Base-by-base conservation (phyloP, 2,797 vertebrate species). In the Podarcis lilfordi region DNA sequence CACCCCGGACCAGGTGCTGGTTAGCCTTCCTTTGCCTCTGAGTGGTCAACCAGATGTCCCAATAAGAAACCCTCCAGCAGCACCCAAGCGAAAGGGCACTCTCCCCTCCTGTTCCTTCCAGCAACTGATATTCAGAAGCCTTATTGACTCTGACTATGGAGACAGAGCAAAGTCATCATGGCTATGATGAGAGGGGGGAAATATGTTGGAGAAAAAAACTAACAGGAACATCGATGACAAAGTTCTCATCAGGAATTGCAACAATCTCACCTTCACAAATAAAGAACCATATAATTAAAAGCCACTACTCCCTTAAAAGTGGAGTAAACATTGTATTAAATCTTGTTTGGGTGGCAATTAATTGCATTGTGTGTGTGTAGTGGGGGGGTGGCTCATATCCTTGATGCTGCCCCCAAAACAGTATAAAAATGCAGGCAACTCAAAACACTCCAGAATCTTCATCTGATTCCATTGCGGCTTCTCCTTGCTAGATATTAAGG, bases 261-360 rank as follows among this genome's bases (percentile, higher is more conserved):
- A 78, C 75, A 84, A 13, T 17, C 45, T n/a, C 66, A 32, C 27
- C 87, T 43, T 55, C 64, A n/a, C 35, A 71, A 76, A 10, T 17
- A 40, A 9, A 19, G 29, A 84, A 61, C 35, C 35, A 2, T 79
- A 84, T 59, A 79, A 88, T 88, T 88, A 79, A 45, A 45, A 84
- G 76, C n/a, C 55, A 88, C 79, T 83, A 59, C 50, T 55, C 50
- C 50, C 50, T 55, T 55, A 55, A 55, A 55, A 66, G 82, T 84
- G 50, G 87, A 61, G 45, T 75, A 64, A 45, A 75, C 5, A 32
- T 75, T 37, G 43, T 21, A 75, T 64, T 75, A 81, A 43, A 45
- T 40, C 25, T 8, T 3, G 37, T 66, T 1, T 8, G 55, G 50
- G 5, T 45, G 35, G 61, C 61, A 79, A 80, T 79, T 84, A 19